These are phyloP conservation scores for Pteropus rufus DNA, from an alignment of 2,797 vertebrate genomes.

Conservation along the genomic window DNA sequence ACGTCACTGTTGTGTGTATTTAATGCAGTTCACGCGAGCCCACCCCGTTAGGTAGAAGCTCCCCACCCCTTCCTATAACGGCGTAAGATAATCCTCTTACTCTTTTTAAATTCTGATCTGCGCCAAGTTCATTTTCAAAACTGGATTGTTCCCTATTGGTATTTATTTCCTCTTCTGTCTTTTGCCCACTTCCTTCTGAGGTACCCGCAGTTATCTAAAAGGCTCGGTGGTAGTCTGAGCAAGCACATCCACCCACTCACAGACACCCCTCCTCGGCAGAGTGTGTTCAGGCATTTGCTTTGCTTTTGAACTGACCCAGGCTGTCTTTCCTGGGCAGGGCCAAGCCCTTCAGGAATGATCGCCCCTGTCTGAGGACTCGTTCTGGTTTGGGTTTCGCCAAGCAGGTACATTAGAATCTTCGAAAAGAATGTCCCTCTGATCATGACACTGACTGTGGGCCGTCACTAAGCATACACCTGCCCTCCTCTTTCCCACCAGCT, in stretches of 20 bases:
- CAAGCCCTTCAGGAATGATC: background rate
- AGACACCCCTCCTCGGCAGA: background rate
- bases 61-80: background rate
- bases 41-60: too few relatives aligned
- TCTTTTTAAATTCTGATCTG: background rate
- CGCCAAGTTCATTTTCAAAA: slow-evolving; percentile 26
- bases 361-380: background rate
- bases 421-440: background rate
- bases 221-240: background rate
- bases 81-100: background rate
- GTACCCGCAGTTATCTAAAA: background rate
- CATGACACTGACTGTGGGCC: background rate
- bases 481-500: background rate
- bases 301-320: background rate
- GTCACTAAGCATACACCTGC: rapidly evolving
- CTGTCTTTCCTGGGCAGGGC: background rate
- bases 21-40: too few relatives aligned
- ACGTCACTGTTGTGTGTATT: too few relatives aligned
- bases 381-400: background rate
- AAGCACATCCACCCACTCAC: background rate
- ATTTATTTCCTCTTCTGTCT: background rate
- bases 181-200: background rate
- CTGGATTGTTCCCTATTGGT: background rate
- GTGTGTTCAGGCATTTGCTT: background rate
- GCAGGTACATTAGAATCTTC: background rate